Evolutionary conservation across 1,140 invertebrate species (phyloP), one percentile per base, ranked within the genome.

Genomic region (Dendroctonus ponderosae): DNA sequence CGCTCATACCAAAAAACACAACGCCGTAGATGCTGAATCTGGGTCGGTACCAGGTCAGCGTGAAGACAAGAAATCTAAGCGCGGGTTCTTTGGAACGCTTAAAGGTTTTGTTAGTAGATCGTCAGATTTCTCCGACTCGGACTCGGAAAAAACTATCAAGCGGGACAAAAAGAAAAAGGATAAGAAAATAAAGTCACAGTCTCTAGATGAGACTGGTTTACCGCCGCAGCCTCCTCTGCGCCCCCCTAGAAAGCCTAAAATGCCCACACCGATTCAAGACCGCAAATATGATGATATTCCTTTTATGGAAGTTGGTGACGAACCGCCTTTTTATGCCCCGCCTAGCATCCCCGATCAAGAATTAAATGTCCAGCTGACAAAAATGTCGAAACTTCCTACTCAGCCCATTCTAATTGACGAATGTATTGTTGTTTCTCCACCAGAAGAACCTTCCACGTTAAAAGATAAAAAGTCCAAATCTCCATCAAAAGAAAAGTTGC

Each of bases 71-170:
- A 79, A 76, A 71, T 50, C 64, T 7, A 79, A 76, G 66, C 72
- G 72, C 53, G 74, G 77, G 11, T 76, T 79, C 54, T 75, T 79
- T 49, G 76, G 76, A 40, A 75, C 78, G 6, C 64, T 79, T 2
- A 77, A 77, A 72, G 74, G 69, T 11, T 75, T 78, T 39, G 76
- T 78, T 38, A 68, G 71, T 26, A 72, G 72, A 59, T 78, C 78
- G 6, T 71, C 73, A 15, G 78, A 79, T 50, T 62, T 70, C n/a
- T 77, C 76, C 39, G 76, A 78, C 66, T 78, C 76, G 6, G 77
- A 79, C 56, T 75, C 76, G 9, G 76, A 79, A 63, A 76, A 75
- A 72, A 72, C 72, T 0, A 71, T 71, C 7, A 75, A 75, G 62
- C 75, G 74, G 66, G 68, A 75, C 26, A 75, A 78, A 63, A 75